These are phyloP conservation scores for Phenacoccus solenopsis DNA, from an alignment of 1,140 invertebrate species.

Conservation along the genomic window DNA sequence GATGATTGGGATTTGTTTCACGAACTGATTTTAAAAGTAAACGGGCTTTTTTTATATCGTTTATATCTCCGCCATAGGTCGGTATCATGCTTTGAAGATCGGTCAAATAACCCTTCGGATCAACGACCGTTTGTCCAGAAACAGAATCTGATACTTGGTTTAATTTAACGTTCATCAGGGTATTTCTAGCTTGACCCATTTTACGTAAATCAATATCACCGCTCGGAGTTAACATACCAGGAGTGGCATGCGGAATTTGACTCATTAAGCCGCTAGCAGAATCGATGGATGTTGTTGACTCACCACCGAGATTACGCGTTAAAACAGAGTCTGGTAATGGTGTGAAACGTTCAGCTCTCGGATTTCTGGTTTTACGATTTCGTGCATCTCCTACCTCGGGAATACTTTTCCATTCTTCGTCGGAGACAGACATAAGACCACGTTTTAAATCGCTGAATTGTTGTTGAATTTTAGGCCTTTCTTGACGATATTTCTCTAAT, in stretches of 20 bases:
- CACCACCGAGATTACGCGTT: conserved; percentile 75
- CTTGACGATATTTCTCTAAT: conserved; percentile 94
- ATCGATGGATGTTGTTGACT: conserved; percentile 69
- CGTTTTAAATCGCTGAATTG: conserved; percentile 97
- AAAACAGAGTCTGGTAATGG: conserved; percentile 94
- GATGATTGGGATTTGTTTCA: conserved; percentile 98
- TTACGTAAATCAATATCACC: conserved; percentile 95
- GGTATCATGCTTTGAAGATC: conserved; percentile 98
- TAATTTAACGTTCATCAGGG: conserved; percentile 98
- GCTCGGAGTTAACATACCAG: conserved; percentile 54
- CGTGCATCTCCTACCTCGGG: conserved; percentile 99
- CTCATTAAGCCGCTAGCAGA: conserved; percentile 69
- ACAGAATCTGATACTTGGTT: conserved; percentile 98
- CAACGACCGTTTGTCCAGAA: conserved; percentile 96
- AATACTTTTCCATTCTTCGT: conserved; percentile 92
- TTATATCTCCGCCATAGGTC: conserved; percentile 92
- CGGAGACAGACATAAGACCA: conserved; percentile 69
- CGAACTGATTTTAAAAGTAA: conserved; percentile 92
- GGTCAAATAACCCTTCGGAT: conserved; percentile 98
- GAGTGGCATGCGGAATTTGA: conserved; percentile 57
- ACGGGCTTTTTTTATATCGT: conserved; percentile 95
- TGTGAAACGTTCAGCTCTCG: conserved; percentile 89
- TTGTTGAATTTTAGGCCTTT: conserved; percentile 98
- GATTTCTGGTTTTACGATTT: conserved; percentile 92
- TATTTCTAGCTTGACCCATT: conserved; percentile 97